Percentiles rank a stretch among this genome's conserved stretches.
phyloP scores from a whole-genome alignment of 1,140 invertebrate species.

The Armadillidium nasatum region DNA sequence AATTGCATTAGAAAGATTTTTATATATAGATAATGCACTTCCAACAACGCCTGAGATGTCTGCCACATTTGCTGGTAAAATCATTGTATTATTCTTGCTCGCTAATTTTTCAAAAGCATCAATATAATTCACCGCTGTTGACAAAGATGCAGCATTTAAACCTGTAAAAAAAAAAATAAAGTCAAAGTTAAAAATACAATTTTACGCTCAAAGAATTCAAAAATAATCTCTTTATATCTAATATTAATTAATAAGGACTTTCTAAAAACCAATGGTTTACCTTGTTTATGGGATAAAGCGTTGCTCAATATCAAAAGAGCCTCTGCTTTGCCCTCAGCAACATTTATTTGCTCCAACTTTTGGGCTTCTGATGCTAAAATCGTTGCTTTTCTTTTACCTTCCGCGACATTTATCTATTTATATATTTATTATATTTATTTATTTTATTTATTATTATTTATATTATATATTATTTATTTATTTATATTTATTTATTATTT shows the following conservation, averaged over 20 bases:
- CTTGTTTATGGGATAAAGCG: conserved; percentile 25
- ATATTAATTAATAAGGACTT: too few relatives aligned
- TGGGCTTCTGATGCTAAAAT: conserved; percentile 55
- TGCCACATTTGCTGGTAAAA: conserved; percentile 82
- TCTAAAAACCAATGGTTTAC: conserved; percentile 12
- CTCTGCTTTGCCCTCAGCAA: conserved; percentile 27
- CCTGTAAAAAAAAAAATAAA: conserved; percentile 53
- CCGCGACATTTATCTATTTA: conserved; percentile 86
- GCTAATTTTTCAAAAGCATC: conserved; percentile 87
- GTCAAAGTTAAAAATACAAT: neutral
- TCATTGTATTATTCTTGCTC: conserved; percentile 87
- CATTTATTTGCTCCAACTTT: conserved; percentile 30
- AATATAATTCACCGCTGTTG: conserved; percentile 92
- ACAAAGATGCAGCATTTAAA: conserved; percentile 82
- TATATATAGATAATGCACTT: conserved; percentile 17
- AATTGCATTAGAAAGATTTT: conserved; percentile 14
- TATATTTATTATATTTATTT: neutral
- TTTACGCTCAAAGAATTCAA: too few relatives aligned
- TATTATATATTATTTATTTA: neutral
- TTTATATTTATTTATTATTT: too few relatives aligned
- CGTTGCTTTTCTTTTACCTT: conserved; percentile 83
- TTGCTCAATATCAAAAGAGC: conserved; percentile 21
- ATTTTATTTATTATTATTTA: neutral
- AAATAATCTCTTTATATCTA: too few relatives aligned
- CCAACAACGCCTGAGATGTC: conserved; percentile 75